Percentiles rank a stretch among this genome's conserved stretches.
Conservation (phyloP, 2,888 invertebrate species). For the Caenorhabditis sp. region DNA sequence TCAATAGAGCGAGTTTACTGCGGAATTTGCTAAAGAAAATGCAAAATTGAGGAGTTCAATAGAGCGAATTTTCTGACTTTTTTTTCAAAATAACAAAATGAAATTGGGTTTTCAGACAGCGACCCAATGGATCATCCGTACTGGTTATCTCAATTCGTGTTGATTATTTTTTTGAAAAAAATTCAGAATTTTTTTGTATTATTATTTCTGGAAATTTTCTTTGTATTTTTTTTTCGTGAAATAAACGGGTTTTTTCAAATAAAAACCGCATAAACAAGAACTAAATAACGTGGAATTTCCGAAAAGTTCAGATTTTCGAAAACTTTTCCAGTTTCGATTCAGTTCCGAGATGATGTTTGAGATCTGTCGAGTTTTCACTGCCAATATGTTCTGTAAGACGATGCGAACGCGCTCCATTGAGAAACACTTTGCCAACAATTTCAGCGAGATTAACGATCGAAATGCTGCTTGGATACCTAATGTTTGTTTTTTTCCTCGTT, state of each 20-base stretch:
- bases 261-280: not conserved
- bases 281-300: too few relatives aligned
- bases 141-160: not conserved
- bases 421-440: not conserved
- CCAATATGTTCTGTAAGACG: conserved; percentile 26
- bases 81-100: conserved; percentile 14
- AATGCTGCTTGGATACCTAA: conserved; percentile 25
- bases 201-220: too few relatives aligned
- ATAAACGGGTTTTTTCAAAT: too few relatives aligned
- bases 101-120: conserved; percentile 5
- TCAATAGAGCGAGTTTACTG: too few relatives aligned
- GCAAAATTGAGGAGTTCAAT: too few relatives aligned
- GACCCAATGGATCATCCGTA: not conserved
- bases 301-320: too few relatives aligned
- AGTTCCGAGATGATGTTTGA: not conserved
- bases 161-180: too few relatives aligned
- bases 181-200: too few relatives aligned
- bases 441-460: conserved; percentile 35
- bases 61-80: too few relatives aligned
- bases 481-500: conserved; percentile 12
- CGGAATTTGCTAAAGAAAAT: too few relatives aligned
- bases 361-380: conserved; percentile 31
- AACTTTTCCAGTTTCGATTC: too few relatives aligned
- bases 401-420: not conserved
- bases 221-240: too few relatives aligned